Evolutionary conservation across 2,113 vertebrate species (phyloP), one percentile per base, ranked within the genome.

Genomic region (Sorex araneus): DNA sequence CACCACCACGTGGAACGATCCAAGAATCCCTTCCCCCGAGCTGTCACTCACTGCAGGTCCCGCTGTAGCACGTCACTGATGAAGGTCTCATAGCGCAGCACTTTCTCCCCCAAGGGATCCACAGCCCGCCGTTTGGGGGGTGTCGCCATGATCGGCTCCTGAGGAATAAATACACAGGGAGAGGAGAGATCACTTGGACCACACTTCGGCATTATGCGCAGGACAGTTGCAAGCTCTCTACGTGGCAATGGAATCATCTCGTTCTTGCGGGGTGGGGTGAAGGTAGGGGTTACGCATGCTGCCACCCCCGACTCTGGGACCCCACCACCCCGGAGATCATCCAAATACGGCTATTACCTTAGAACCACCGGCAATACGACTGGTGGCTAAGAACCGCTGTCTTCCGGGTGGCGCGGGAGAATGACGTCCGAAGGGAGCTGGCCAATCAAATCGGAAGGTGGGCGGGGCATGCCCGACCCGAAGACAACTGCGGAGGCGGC

Each of bases 21-120:
- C 87, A 40, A 69, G 78, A 11, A 40, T 36, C 75, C 80, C 84
- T 66, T 90, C 94, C 82, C 60, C 82, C 50, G 2, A 43, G 16
- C 84, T 64, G 74, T 57, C 88, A 97, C 98, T 98, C 97, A 99
- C 99, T 98, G 96, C 74, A 99, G 97, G 91, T 99, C 99, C 94
- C 94, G 96, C 94, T 97, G 98, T 90, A 99, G 96, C 18, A 99
- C 98, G 2, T 99, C 98, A 76, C 94, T 97, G 89, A 99, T 97
- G 92, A 99, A 99, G 28, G 97, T 93, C 96, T 99, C 99, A 47
- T 99, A 99, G 75, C 98, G 97, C 78, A 98, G 93, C 25, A 99
- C 98, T 96, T 99, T 99, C 89, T 97, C 94, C 23, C 78, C 75
- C 2, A 79, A 50, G 79, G 82, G n/a, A 15, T 95, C 95, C 8